Base-by-base conservation (phyloP, 1,140 invertebrate genomes). In the Amphibalanus amphitrite region DNA sequence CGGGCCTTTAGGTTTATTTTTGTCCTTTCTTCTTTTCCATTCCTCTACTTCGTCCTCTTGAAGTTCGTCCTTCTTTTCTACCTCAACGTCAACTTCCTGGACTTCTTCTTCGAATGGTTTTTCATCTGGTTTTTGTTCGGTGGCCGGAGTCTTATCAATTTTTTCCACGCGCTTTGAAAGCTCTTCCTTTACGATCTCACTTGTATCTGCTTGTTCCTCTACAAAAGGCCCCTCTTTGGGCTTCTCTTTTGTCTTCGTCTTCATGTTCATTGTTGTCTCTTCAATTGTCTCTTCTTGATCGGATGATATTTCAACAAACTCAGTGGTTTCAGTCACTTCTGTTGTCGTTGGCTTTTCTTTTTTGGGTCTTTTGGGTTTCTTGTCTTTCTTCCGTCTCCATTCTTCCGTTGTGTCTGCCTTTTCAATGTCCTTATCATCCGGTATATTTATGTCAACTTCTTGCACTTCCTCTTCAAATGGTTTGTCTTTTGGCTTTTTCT, bases 231-330 rank as follows among this genome's bases (percentile, higher is more conserved):
- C 30, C 38, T 26, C 71, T 8, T 33, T 70, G 69, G 69, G 70
- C 70, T 69, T 70, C 68, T 74, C 71, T 28, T 69, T 28, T 25
- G 28, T 72, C 3, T 33, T 25, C 30, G 40, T 67, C 40, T 72
- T 29, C 15, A 29, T 65, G 4, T 38, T 59, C 25, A 33, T 73
- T 17, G n/a, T 74, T 26, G 65, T 67, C 72, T 74, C 29, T 69
- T 74, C 72, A 23, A 33, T n/a, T 69, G 69, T 28, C 33, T 64
- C 29, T 23, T 65, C 68, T 72, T 75, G 69, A 64, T 72, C 29
- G 38, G 67, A 38, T 47, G 71, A 30, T 15, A 71, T 70, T 65
- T 68, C 67, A 4, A 69, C 29, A 1, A 69, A 40, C 29, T 69
- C 70, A 29, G 71, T 70, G 15, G 68, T 30, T 26, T 68, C 59